Conservation (phyloP, 2,797 vertebrate species). For the Cynodonichthys magdalenae region DNA sequence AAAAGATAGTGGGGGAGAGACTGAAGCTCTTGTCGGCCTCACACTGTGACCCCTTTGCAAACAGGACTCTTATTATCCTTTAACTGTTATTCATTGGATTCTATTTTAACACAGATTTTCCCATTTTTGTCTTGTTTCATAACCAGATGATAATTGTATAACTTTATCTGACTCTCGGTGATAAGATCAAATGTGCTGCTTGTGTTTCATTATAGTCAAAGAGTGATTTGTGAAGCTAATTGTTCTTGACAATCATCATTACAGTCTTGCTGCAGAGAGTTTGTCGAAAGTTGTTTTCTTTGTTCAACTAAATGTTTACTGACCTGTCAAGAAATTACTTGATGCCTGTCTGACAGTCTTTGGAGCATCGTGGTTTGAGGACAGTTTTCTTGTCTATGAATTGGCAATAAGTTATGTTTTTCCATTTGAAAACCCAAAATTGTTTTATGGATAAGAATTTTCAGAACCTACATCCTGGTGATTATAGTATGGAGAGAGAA, state of each 20-base stretch:
- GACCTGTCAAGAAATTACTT: slow-evolving; percentile 39
- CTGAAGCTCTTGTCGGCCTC: slow-evolving; percentile 8
- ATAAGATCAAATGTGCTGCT: background rate
- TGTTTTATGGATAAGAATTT: slow-evolving; percentile 13
- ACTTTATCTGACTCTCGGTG: background rate
- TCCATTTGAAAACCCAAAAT: background rate
- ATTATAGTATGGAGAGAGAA: background rate
- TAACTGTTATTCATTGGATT: slow-evolving; percentile 6
- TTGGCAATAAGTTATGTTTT: slow-evolving; percentile 21
- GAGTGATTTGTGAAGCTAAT: background rate
- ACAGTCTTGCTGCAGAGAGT: slow-evolving; percentile 13
- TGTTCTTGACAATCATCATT: background rate
- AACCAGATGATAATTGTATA: background rate
- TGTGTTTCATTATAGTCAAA: slow-evolving; percentile 3
- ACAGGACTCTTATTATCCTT: background rate
- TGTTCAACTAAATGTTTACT: slow-evolving; percentile 28
- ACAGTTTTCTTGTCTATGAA: slow-evolving; percentile 18
- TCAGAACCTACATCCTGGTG: background rate
- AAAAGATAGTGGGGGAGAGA: slow-evolving; percentile 15
- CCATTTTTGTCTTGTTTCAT: background rate
- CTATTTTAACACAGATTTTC: background rate
- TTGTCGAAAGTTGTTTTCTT: slow-evolving; percentile 33
- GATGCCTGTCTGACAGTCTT: slow-evolving; percentile 23
- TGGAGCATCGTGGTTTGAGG: slow-evolving; percentile 14
- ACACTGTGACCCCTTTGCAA: slow-evolving; percentile 8